These are phyloP conservation scores for Aphaenogaster rudis DNA, from an alignment of 1,140 invertebrate genomes.

Conservation along the genomic window DNA sequence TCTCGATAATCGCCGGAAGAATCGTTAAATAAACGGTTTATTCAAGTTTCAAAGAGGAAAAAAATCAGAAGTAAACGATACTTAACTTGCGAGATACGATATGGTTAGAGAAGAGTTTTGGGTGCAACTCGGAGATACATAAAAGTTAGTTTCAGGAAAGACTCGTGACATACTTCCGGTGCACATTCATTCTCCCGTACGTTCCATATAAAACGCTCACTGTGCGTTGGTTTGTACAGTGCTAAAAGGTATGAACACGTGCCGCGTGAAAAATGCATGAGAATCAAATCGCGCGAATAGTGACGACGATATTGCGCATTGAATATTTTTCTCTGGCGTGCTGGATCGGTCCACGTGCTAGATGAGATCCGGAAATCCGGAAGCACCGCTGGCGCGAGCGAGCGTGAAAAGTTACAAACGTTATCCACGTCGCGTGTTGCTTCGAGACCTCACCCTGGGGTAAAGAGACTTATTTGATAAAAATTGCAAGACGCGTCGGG, in stretches of 20 bases:
- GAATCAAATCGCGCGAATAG: conserved; percentile 36
- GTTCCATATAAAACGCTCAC: conserved; percentile 10
- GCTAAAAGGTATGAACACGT: conserved; percentile 24
- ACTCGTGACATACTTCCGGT: neutral
- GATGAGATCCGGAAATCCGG: conserved; percentile 40
- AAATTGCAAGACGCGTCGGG: conserved; percentile 26
- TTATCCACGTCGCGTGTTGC: conserved; percentile 37
- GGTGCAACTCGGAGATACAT: neutral
- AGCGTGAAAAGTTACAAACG: conserved; percentile 58
- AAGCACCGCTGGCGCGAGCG: neutral
- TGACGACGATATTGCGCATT: conserved; percentile 28
- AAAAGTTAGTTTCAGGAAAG: neutral
- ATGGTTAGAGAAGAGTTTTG: neutral
- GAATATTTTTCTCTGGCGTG: conserved; percentile 46
- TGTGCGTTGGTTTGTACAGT: neutral
- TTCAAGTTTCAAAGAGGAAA: neutral
- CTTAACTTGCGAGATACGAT: neutral
- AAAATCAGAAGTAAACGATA: neutral
- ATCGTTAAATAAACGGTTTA: neutral
- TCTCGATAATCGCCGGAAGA: neutral
- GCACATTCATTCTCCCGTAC: neutral
- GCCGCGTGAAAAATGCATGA: conserved; percentile 50
- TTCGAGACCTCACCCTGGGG: conserved; percentile 25
- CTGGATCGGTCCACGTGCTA: conserved; percentile 17
- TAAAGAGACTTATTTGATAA: conserved; percentile 55